Evolutionary conservation across 1,140 invertebrate genomes (phyloP).

Genomic region (Pseudomyrmex gracilis): DNA sequence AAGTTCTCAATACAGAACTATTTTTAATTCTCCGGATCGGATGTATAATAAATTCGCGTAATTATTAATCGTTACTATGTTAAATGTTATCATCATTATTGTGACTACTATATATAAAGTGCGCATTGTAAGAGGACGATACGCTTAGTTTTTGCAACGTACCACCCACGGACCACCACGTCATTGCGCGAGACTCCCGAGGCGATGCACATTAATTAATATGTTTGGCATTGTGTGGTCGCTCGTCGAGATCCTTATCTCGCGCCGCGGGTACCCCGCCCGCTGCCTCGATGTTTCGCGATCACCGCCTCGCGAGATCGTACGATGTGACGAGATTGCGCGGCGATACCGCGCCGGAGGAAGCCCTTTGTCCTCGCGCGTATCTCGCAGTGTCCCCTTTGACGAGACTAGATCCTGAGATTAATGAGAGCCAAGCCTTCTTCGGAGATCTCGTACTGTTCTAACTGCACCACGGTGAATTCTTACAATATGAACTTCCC

Average conservation of each 20-base stretch:
- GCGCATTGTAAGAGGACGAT: neutral
- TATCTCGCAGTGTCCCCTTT: constrained; percentile 41
- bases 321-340: constrained; percentile 71
- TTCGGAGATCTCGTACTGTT: constrained; percentile 9
- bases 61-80: neutral
- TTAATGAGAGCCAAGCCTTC: constrained; percentile 51
- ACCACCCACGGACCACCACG: constrained; percentile 27
- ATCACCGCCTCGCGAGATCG: constrained; percentile 63
- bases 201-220: constrained; percentile 76
- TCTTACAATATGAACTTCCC: constrained; percentile 12
- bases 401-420: constrained; percentile 43
- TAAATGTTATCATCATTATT: constrained; percentile 14
- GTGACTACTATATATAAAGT: neutral
- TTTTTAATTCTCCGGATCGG: too few species aligned
- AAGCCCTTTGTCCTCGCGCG: constrained; percentile 54
- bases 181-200: constrained; percentile 33
- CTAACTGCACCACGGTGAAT: constrained; percentile 19
- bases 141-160: constrained; percentile 9
- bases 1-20: too few species aligned
- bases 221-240: constrained; percentile 72
- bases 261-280: constrained; percentile 60
- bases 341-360: constrained; percentile 59
- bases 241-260: constrained; percentile 73
- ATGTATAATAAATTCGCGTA: neutral
- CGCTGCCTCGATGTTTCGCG: constrained; percentile 60